Evolutionary conservation across 2,797 vertebrate genomes (phyloP), one percentile per base, ranked within the genome.

Genomic region (Betta splendens): DNA sequence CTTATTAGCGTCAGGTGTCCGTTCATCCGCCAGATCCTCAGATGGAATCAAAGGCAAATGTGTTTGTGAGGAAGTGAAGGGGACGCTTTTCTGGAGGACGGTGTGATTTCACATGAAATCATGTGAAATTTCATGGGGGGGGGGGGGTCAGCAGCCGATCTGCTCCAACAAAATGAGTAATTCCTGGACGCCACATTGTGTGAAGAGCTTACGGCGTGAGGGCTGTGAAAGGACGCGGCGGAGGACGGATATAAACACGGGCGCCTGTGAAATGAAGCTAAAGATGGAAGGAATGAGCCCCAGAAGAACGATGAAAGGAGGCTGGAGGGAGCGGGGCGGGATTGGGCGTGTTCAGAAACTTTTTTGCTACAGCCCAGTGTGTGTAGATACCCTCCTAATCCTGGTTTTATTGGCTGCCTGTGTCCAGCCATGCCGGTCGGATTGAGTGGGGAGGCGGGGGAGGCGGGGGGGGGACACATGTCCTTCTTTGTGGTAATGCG

Each of bases 401-500:
- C 93, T 87, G 88, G 91, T 93, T 94, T 94, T 93, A 94, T 94
- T 94, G 91, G 91, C 89, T 92, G 91, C 87, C 86, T 91, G 85
- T 91, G 91, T 92, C 90, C 89, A 84, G 89, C 89, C 87, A 84
- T 84, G 89, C 89, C 69, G 85, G 82, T 90, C 85, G 84, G 89
- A 92, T 90, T 90, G 92, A 91, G 89, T 62, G 63, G 83, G 84
- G 89, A 80, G 82, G 86, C 86, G 9, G 72, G 86, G 89, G 88
- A 87, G 88, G 83, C 81, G 86, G 75, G 58, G 76, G 74, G 68
- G 61, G 90, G 93, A 94, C 93, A 95, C 94, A 96, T 95, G 94
- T 95, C 93, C 90, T 90, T 91, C 92, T 95, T 96, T 95, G 94
- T 95, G 87, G 85, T 85, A 84, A 86, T 85, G 69, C 88, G 88